phyloP scores from a whole-genome alignment of 2,797 vertebrate species.

The Gymnothorax reevesii region DNA sequence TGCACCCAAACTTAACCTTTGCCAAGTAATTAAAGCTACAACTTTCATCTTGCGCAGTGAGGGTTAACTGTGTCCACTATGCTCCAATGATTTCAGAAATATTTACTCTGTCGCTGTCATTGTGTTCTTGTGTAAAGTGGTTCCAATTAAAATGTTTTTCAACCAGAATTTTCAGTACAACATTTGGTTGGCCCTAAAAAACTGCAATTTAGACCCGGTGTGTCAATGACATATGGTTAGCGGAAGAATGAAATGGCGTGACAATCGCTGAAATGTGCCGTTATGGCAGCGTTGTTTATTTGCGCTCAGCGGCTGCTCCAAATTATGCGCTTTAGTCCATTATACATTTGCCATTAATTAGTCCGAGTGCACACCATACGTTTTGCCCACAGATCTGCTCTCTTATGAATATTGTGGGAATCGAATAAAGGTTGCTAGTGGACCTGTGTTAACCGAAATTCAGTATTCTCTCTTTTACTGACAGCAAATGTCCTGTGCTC shows the following conservation, averaged over 20 bases:
- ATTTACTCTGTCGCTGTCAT: background rate
- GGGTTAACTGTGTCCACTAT: background rate
- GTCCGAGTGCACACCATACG: background rate
- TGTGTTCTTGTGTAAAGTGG: background rate
- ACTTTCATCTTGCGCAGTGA: background rate
- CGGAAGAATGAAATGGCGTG: background rate
- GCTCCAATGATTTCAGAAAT: background rate
- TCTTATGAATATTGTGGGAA: too few species aligned
- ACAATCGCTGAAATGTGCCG: background rate
- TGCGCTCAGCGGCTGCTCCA: background rate
- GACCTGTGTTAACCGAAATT: background rate
- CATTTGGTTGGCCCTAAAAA: background rate
- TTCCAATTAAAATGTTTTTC: background rate
- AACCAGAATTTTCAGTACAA: background rate
- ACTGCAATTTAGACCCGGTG: background rate
- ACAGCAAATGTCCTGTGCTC: background rate
- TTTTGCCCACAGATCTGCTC: background rate
- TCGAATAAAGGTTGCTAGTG: background rate
- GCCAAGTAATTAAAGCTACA: background rate
- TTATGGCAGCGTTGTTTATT: background rate
- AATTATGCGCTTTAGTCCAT: background rate
- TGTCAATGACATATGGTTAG: background rate
- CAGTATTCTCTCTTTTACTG: background rate
- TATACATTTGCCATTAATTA: background rate
- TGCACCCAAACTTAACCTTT: background rate